Evolutionary conservation across 2,797 vertebrate genomes (phyloP).

Genomic region (Phaenicophaeus curvirostris): DNA sequence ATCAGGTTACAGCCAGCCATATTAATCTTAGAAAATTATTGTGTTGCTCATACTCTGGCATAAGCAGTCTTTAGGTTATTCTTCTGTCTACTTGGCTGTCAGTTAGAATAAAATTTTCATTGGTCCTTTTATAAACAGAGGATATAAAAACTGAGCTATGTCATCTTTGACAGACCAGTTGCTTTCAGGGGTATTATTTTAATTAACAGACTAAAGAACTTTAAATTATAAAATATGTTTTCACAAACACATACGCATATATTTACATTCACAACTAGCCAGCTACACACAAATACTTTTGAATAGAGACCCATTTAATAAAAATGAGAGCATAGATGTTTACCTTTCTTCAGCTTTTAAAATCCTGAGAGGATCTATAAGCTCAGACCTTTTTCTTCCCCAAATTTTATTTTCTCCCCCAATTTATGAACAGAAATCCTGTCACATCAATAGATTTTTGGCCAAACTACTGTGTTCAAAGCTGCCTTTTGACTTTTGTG

Average conservation of each 20-base stretch:
- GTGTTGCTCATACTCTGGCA: constrained; percentile 71
- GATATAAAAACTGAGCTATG: constrained; percentile 36
- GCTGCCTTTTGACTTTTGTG: not conserved
- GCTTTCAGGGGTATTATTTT: constrained; percentile 27
- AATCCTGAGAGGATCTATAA: not conserved
- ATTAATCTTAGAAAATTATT: constrained; percentile 78
- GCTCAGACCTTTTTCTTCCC: rapidly evolving
- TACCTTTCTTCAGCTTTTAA: not conserved
- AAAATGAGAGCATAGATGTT: not conserved
- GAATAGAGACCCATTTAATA: not conserved
- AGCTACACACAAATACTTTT: not conserved
- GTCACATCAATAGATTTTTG: not conserved
- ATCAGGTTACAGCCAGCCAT: constrained; percentile 83
- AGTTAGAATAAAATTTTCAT: constrained; percentile 70
- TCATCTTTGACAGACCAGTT: not conserved
- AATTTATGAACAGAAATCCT: not conserved
- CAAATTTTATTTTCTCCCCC: rapidly evolving
- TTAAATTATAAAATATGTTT: constrained; percentile 30
- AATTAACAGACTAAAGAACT: constrained; percentile 41
- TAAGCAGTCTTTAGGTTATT: constrained; percentile 60
- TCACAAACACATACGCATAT: not conserved
- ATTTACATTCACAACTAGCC: not conserved
- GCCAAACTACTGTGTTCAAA: not conserved
- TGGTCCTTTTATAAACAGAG: constrained; percentile 28
- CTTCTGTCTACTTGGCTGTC: constrained; percentile 69